Percentiles rank a stretch among this genome's conserved stretches.
phyloP scores from a whole-genome alignment of 2,888 invertebrate species.

The Carterocephalus palaemon region DNA sequence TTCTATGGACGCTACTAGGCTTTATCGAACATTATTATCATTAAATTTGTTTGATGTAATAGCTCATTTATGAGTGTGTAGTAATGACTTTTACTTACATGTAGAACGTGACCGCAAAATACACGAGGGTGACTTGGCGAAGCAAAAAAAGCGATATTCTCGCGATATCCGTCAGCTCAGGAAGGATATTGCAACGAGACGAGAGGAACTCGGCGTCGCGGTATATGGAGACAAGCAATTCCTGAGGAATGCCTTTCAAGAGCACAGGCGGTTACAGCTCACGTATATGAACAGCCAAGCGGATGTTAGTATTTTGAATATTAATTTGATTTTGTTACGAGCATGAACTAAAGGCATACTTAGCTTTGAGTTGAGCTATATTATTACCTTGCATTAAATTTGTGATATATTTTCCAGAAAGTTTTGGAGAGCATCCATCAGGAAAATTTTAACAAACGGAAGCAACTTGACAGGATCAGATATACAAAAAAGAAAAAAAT shows the following conservation, averaged over 20 bases:
- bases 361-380: too few species aligned
- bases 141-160: conserved; percentile 72
- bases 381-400: too few species aligned
- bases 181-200: conserved; percentile 75
- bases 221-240: conserved; percentile 80
- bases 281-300: conserved; percentile 77
- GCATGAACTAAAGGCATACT: too few species aligned
- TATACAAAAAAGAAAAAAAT: conserved; percentile 80
- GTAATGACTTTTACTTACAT: not conserved
- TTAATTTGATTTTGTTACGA: conserved; percentile 1
- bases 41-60: too few species aligned
- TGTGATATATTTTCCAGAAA: conserved; percentile 63
- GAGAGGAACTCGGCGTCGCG: conserved; percentile 78
- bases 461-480: conserved; percentile 79
- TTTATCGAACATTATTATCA: too few species aligned
- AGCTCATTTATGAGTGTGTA: too few species aligned
- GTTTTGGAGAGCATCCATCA: conserved; percentile 80
- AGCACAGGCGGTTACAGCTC: conserved; percentile 78
- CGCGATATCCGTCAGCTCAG: conserved; percentile 77
- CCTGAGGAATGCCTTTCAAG: conserved; percentile 77
- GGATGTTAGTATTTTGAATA: conserved; percentile 49
- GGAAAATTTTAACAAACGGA: conserved; percentile 80
- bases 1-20: too few species aligned
- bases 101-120: conserved; percentile 81
- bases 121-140: conserved; percentile 76